A percentile compares a stretch with the other conserved stretches of the same genome.
phyloP scores from a whole-genome alignment of 2,797 vertebrate genomes.

The Cephalopachus bancanus region DNA sequence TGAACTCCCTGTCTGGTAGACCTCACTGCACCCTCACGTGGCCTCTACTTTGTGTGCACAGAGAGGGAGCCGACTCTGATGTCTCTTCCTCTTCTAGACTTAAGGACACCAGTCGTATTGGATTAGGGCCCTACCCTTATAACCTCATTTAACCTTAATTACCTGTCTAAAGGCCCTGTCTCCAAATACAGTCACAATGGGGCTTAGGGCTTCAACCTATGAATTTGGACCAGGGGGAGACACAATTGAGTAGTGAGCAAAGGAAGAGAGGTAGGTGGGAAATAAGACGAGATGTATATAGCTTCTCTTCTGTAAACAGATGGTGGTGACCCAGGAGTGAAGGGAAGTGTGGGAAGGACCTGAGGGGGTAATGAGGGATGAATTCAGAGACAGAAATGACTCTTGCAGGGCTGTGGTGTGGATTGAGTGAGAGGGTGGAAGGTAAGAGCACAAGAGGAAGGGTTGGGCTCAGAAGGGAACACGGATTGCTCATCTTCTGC shows the following conservation, averaged over 20 bases:
- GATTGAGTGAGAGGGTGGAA: background rate
- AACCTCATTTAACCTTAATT: background rate
- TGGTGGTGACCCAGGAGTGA: background rate
- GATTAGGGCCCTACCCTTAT: background rate
- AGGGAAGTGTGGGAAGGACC: background rate
- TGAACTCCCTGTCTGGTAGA: background rate
- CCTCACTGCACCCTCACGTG: background rate
- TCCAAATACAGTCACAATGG: background rate
- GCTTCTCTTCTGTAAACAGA: too few relatives aligned
- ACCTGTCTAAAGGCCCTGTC: background rate
- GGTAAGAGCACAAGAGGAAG: background rate
- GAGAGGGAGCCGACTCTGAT: background rate
- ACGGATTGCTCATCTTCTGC: too few relatives aligned
- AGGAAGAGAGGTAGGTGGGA: background rate
- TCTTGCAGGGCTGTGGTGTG: fast-evolving
- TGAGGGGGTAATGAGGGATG: background rate
- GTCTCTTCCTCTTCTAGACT: background rate
- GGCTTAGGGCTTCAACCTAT: background rate
- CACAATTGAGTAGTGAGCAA: background rate
- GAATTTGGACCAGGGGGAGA: background rate
- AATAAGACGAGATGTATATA: background rate
- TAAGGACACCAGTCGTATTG: background rate
- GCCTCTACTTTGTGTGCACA: background rate
- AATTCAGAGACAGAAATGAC: background rate
- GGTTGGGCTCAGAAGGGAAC: fast-evolving